Evolutionary conservation across 2,888 invertebrate genomes (phyloP), one percentile per base, ranked within the genome.

Genomic region (Octodonta nipae): DNA sequence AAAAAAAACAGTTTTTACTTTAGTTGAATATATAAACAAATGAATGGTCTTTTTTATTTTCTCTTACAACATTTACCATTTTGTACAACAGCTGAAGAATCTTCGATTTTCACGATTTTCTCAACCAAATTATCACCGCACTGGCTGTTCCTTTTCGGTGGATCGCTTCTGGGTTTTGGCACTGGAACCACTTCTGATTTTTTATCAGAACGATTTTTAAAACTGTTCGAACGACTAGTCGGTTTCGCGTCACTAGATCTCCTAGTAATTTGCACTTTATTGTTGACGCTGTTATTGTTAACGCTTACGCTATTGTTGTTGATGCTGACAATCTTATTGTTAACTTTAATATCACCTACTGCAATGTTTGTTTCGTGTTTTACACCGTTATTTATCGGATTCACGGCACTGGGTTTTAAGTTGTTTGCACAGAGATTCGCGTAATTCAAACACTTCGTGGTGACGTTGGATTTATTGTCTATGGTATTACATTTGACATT

Each of bases 401-500:
- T n/a, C n/a, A n/a, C n/a, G n/a, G n/a, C n/a, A n/a, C n/a, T n/a
- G n/a, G n/a, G n/a, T n/a, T n/a, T n/a, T n/a, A n/a, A n/a, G n/a
- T n/a, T n/a, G n/a, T n/a, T n/a, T n/a, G n/a, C n/a, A n/a, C n/a
- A n/a, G n/a, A n/a, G n/a, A n/a, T n/a, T n/a, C n/a, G n/a, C n/a
- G n/a, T n/a, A n/a, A n/a, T n/a, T n/a, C n/a, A n/a, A n/a, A n/a
- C n/a, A n/a, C n/a, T n/a, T n/a, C n/a, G n/a, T n/a, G n/a, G n/a
- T n/a, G n/a, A n/a, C n/a, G n/a, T n/a, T n/a, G n/a, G n/a, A n/a
- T n/a, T n/a, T n/a, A n/a, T n/a, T n/a, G n/a, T n/a, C n/a, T n/a
- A n/a, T n/a, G n/a, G 38, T 33, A 10, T 11, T 27, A 14, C 35
- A 31, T 12, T 35, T 54, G 12, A 51, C 42, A 44, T 49, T 52